Conservation (phyloP, 1,140 invertebrate genomes). For the Parasteatoda tepidariorum region DNA sequence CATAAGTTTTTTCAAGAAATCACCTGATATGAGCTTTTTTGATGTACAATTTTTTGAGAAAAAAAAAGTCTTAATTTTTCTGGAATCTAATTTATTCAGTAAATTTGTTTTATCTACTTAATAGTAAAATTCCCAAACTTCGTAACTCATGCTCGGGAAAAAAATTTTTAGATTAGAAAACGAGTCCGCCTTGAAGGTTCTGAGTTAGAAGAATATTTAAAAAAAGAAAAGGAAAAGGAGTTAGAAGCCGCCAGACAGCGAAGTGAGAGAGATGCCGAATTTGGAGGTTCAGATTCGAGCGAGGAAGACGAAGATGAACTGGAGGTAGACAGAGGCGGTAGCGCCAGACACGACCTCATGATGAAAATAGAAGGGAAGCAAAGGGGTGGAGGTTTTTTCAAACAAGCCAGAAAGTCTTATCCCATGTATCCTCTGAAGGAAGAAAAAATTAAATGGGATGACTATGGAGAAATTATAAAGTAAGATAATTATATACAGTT, state of each 20-base stretch:
- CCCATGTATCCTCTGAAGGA: constrained; percentile 97
- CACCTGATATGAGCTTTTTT: no score
- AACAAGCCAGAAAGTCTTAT: constrained; percentile 91
- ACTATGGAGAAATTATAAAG: constrained; percentile 93
- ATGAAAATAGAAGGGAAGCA: constrained; percentile 78
- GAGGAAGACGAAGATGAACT: constrained; percentile 90
- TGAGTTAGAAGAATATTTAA: constrained; percentile 88
- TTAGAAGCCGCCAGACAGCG: constrained; percentile 66
- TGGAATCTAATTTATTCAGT: no score
- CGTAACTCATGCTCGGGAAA: no score
- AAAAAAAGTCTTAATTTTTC: no score
- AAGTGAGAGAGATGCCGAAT: constrained; percentile 67
- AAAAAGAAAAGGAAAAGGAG: constrained; percentile 67
- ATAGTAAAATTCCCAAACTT: no score
- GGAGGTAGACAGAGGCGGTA: constrained; percentile 70
- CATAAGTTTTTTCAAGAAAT: no score
- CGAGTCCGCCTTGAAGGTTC: constrained; percentile 84
- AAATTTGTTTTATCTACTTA: no score
- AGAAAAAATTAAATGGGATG: constrained; percentile 92
- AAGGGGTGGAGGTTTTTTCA: constrained; percentile 77
- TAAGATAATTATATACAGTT: constrained; percentile 63
- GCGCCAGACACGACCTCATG: constrained; percentile 83
- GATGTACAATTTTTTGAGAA: no score
- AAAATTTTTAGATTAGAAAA: constrained; percentile 68
- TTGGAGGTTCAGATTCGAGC: constrained; percentile 76